Evolutionary conservation across 2,113 vertebrate species (phyloP), one percentile per base, ranked within the genome.

Genomic region (Anarrhichthys ocellatus): DNA sequence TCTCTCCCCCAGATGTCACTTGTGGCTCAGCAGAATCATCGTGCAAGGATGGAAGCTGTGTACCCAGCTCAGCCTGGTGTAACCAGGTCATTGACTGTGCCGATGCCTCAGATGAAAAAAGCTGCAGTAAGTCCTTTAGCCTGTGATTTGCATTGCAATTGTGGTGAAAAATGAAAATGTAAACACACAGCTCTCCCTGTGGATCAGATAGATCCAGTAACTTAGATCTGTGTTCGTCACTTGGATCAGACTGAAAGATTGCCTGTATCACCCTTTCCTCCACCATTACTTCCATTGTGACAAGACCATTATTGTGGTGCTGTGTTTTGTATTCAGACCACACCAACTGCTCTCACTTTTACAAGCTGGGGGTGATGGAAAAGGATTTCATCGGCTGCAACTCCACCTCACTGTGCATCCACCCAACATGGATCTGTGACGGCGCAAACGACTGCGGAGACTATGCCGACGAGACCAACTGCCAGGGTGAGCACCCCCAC

Each of bases 391-490:
- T 99, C 94, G 96, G 95, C 83, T 99, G 98, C 91, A 99, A 99
- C 94, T 97, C 96, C 1, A 99, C 98, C 63, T 98, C 98, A 0
- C 96, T 99, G 68, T 99, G 98, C 91, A 93, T 99, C 92, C 96
- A 98, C 92, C 96, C 96, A 15, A 95, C 95, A 24, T 99, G 98
- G 98, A 94, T 98, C 88, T 99, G 98, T 15, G 98, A 99, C 78
- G 98, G 98, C 5, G 96, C 98, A 78, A 99, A 99, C 52, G 98
- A 99, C 94, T 99, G 98, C 10, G 98, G 98, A 56, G 98, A 99
- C 95, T 99, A 97, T 56, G 96, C 97, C 15, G 98, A 99, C 89
- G 98, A 99, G 94, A 92, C 96, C 63, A 97, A 96, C 92, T 99
- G 98, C 84, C 96, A 98, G 96, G 97, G 98, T 99, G 97, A 97